Evolutionary conservation across 2,888 invertebrate species (phyloP).

Genomic region (Andricus curvator): DNA sequence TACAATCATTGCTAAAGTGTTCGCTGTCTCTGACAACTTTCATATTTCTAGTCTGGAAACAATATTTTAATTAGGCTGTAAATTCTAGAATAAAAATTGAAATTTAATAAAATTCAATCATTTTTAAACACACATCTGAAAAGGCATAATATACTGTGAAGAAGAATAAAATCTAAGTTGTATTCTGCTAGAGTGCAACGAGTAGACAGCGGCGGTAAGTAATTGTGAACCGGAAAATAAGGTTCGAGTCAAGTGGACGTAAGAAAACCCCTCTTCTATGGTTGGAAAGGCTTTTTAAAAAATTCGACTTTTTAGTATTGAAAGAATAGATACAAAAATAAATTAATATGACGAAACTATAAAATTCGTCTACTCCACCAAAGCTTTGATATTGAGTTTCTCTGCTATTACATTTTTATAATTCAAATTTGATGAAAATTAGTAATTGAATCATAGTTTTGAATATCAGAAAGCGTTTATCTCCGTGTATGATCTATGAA

Average conservation of each 20-base stretch:
- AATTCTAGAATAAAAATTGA: neutral
- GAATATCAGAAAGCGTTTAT: too few relatives aligned
- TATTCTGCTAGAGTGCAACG: neutral
- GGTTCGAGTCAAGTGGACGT: neutral
- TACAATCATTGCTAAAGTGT: too few relatives aligned
- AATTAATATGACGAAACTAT: neutral
- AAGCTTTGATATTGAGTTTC: neutral
- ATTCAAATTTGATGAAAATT: too few relatives aligned
- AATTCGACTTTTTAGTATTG: neutral
- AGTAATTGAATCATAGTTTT: too few relatives aligned
- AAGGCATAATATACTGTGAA: neutral
- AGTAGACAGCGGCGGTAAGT: slow-evolving; percentile 7
- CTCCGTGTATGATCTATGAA: too few relatives aligned
- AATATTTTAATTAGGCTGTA: neutral
- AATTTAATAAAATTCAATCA: neutral
- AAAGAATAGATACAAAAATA: neutral
- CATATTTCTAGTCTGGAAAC: too few relatives aligned
- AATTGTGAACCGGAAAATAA: neutral
- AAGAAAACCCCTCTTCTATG: neutral
- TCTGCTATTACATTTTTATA: too few relatives aligned
- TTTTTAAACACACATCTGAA: neutral
- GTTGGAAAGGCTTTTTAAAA: neutral
- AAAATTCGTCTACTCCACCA: neutral
- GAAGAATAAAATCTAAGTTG: neutral
- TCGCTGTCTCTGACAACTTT: too few relatives aligned